phyloP scores from a whole-genome alignment of 2,888 invertebrate genomes.

The Lasioglossum lativentre region DNA sequence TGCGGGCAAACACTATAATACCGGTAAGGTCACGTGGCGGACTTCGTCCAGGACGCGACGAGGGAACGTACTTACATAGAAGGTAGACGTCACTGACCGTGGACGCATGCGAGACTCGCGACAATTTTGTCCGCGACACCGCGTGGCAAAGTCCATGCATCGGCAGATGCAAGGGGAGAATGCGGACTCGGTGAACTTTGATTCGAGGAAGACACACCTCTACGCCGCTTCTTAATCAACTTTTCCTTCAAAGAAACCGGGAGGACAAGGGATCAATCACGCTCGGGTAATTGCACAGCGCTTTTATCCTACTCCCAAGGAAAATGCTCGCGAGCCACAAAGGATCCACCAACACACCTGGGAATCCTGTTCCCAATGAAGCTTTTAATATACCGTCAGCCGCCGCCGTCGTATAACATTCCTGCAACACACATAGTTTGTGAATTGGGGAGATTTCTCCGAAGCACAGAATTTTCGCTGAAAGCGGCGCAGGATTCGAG shows the following conservation, averaged over 20 bases:
- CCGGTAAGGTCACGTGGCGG: constrained; percentile 65
- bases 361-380: background rate
- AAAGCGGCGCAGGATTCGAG: background rate
- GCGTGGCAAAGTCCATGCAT: constrained; percentile 48
- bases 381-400: background rate
- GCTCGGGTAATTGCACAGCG: background rate
- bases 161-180: constrained; percentile 61
- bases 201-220: constrained; percentile 34
- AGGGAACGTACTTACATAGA: constrained; percentile 55
- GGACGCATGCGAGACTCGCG: constrained; percentile 68
- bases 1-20: constrained; percentile 44
- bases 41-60: constrained; percentile 63
- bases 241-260: background rate
- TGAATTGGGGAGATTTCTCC: background rate
- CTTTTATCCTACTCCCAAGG: background rate
- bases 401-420: background rate
- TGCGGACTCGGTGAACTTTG: constrained; percentile 48
- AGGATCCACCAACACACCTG: background rate
- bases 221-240: constrained; percentile 28
- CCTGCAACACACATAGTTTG: background rate
- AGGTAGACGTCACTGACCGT: constrained; percentile 74
- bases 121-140: constrained; percentile 64
- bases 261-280: background rate
- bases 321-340: background rate
- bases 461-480: background rate